Evolutionary conservation across 2,797 vertebrate genomes (phyloP).

Genomic region (Enteromius fasciolatus): DNA sequence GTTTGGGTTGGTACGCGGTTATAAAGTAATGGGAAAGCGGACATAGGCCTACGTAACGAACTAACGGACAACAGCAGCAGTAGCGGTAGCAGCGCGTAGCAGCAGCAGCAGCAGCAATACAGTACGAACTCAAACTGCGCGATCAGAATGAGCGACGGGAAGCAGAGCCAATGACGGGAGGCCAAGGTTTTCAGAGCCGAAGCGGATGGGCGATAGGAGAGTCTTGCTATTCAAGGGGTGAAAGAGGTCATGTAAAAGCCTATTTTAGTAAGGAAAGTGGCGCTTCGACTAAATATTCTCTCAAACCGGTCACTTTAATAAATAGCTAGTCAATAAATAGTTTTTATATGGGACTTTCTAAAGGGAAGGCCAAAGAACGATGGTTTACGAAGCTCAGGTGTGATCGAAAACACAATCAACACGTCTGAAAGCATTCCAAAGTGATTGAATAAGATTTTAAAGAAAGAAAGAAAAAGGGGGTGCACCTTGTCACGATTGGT

Average conservation of each 20-base stretch:
- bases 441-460: constrained; percentile 26
- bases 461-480: constrained; percentile 1
- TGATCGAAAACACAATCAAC: constrained; percentile 52
- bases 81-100: constrained; percentile 62
- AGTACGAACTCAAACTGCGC: constrained; percentile 45
- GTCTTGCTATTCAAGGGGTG: neutral
- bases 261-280: neutral
- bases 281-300: constrained; percentile 33
- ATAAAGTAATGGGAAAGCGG: constrained; percentile 39
- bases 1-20: neutral
- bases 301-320: constrained; percentile 55
- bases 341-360: constrained; percentile 42
- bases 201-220: constrained; percentile 4
- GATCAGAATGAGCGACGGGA: constrained; percentile 49
- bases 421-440: constrained; percentile 57
- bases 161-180: constrained; percentile 44
- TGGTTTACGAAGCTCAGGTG: constrained; percentile 44
- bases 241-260: constrained; percentile 8
- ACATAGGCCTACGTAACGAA: constrained; percentile 48
- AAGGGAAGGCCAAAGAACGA: constrained; percentile 51
- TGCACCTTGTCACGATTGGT: constrained; percentile 10
- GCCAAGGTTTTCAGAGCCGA: constrained; percentile 6
- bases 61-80: constrained; percentile 68
- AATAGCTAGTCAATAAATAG: constrained; percentile 58
- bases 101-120: constrained; percentile 62